Evolutionary conservation across 1,140 invertebrate species (phyloP).

Genomic region (Nomia melanderi): DNA sequence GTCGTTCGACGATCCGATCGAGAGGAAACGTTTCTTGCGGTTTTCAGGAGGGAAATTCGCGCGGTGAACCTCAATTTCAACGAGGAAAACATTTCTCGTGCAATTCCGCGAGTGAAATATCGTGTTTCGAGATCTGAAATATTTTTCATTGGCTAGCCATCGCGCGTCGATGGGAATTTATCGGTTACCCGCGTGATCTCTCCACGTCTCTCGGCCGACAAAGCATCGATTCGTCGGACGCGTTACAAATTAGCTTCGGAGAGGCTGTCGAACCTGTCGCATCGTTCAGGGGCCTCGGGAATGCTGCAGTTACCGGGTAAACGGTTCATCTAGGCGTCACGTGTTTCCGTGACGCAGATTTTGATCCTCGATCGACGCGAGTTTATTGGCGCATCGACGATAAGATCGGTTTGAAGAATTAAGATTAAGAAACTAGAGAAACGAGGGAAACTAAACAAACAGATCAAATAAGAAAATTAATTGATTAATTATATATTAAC

Average conservation of each 20-base stretch:
- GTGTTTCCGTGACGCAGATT: neutral
- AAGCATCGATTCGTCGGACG: neutral
- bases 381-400: no score
- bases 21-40: neutral
- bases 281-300: neutral
- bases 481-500: no score
- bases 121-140: no score
- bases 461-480: no score
- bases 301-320: neutral
- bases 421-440: no score
- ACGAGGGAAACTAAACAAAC: no score
- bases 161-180: neutral
- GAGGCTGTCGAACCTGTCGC: neutral
- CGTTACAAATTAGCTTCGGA: neutral
- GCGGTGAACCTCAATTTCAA: no score
- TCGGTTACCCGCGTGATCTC: neutral
- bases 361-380: no score
- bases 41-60: no score
- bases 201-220: neutral
- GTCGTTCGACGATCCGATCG: slow-evolving; percentile 1
- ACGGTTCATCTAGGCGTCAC: neutral
- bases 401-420: no score
- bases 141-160: neutral
- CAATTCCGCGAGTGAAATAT: neutral
- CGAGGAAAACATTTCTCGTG: no score